A percentile compares a stretch with the other conserved stretches of the same genome.
phyloP scores from a whole-genome alignment of 1,140 invertebrate species.

The Zaprionus kolodkinae region DNA sequence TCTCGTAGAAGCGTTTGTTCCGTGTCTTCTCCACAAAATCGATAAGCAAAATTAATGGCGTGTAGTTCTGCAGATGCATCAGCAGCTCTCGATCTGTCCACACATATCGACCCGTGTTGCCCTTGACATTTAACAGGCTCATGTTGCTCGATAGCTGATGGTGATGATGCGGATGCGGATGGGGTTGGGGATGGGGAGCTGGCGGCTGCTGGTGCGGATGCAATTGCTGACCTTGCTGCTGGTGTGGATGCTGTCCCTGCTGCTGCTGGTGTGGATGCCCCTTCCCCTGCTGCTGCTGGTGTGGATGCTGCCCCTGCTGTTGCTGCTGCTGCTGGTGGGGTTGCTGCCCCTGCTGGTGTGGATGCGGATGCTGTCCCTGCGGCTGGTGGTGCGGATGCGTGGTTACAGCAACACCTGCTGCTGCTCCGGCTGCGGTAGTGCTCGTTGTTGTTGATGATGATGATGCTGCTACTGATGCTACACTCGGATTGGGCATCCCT shows the following conservation, averaged over 20 bases:
- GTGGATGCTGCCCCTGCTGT: slow-evolving; percentile 17
- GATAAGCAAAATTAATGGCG: slow-evolving; percentile 71
- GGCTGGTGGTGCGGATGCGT: slow-evolving; percentile 7
- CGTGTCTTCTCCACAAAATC: slow-evolving; percentile 81
- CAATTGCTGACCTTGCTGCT: neutral
- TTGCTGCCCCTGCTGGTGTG: slow-evolving; percentile 19
- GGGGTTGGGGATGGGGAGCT: slow-evolving; percentile 28
- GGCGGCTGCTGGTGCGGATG: slow-evolving; percentile 1
- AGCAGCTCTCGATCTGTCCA: slow-evolving; percentile 77
- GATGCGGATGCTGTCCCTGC: slow-evolving; percentile 9
- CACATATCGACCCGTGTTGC: slow-evolving; percentile 54
- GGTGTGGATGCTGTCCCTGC: slow-evolving; percentile 12
- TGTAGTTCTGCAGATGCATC: slow-evolving; percentile 81
- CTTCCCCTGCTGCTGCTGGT: neutral
- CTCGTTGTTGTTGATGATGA: slow-evolving; percentile 2
- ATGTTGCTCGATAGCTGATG: slow-evolving; percentile 61
- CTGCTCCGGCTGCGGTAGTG: slow-evolving; percentile 7
- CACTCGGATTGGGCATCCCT: slow-evolving; percentile 62
- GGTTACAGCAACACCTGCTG: neutral
- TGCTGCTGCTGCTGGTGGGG: slow-evolving; percentile 23
- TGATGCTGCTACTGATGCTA: slow-evolving; percentile 31
- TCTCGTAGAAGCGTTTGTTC: slow-evolving; percentile 78
- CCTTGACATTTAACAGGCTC: slow-evolving; percentile 64
- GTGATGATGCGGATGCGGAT: slow-evolving; percentile 38
- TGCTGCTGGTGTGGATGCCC: slow-evolving; percentile 28